phyloP scores from a whole-genome alignment of 2,113 vertebrate genomes.

The Myiozetetes cayanensis region DNA sequence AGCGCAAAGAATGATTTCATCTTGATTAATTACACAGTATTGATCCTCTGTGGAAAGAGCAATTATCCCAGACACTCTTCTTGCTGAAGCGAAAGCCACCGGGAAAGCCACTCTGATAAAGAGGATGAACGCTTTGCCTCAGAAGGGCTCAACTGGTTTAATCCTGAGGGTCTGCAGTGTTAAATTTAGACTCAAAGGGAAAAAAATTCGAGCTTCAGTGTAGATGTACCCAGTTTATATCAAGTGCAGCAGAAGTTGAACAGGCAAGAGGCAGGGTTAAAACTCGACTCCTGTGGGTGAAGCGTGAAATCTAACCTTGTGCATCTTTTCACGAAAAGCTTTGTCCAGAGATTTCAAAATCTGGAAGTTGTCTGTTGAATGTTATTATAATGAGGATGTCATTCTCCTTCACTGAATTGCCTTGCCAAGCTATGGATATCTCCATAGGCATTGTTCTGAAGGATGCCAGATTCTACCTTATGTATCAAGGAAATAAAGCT shows the following conservation, averaged over 20 bases:
- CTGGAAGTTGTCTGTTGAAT: background rate
- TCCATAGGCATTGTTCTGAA: background rate
- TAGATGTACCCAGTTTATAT: constrained; percentile 17
- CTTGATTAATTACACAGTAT: constrained; percentile 72
- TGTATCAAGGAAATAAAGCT: background rate
- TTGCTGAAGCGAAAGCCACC: constrained; percentile 63
- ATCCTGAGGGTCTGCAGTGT: constrained; percentile 60
- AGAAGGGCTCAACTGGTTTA: constrained; percentile 63
- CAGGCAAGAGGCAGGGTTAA: background rate
- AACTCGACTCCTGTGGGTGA: background rate
- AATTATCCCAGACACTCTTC: constrained; percentile 69
- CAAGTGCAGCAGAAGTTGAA: constrained; percentile 3
- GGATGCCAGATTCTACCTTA: background rate
- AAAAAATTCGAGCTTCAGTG: background rate
- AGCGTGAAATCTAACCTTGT: background rate
- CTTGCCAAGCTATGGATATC: background rate
- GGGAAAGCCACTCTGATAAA: constrained; percentile 70
- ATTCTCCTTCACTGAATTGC: background rate
- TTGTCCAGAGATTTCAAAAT: background rate
- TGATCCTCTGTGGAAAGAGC: constrained; percentile 71
- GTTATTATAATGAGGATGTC: background rate
- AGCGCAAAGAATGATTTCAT: constrained; percentile 68
- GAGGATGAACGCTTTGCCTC: constrained; percentile 62
- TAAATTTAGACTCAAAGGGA: constrained; percentile 59
- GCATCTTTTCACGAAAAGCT: background rate